These are phyloP conservation scores for Diarsia dahlii DNA, from an alignment of 2,888 invertebrate genomes.

Conservation along the genomic window DNA sequence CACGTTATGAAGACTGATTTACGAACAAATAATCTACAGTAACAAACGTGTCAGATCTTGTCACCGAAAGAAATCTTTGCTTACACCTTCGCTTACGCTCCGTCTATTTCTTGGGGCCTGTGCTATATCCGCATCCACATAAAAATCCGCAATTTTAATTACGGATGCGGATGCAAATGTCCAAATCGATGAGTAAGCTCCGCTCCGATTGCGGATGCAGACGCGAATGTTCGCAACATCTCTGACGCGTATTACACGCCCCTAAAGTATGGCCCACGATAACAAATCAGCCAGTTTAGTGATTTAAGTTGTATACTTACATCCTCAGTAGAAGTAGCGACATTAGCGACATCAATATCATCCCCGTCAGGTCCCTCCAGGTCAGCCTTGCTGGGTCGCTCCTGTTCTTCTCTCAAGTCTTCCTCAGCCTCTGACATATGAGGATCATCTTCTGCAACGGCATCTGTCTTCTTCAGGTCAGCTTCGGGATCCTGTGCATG, in stretches of 20 bases:
- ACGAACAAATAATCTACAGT: no score
- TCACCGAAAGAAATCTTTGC: no score
- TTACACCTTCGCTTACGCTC: no score
- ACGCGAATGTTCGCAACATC: no score
- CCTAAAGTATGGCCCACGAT: neutral
- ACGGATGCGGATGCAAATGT: no score
- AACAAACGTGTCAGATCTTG: no score
- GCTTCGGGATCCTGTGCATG: slow-evolving; percentile 78
- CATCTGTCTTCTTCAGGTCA: slow-evolving; percentile 94
- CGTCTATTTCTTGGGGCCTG: no score
- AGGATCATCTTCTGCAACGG: slow-evolving; percentile 91
- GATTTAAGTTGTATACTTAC: slow-evolving; percentile 31
- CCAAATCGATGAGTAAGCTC: no score
- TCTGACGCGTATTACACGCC: neutral
- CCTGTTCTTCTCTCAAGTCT: slow-evolving; percentile 63
- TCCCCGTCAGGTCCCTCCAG: slow-evolving; percentile 69
- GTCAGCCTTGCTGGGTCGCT: slow-evolving; percentile 79
- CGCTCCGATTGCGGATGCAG: no score
- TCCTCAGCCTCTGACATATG: slow-evolving; percentile 83
- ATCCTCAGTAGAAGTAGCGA: slow-evolving; percentile 54
- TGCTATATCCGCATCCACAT: no score
- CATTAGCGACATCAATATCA: slow-evolving; percentile 31
- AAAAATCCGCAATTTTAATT: no score
- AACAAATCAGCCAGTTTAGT: neutral
- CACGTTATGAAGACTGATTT: no score